phyloP scores from a whole-genome alignment of 2,888 invertebrate species.

The Eledone cirrhosa region DNA sequence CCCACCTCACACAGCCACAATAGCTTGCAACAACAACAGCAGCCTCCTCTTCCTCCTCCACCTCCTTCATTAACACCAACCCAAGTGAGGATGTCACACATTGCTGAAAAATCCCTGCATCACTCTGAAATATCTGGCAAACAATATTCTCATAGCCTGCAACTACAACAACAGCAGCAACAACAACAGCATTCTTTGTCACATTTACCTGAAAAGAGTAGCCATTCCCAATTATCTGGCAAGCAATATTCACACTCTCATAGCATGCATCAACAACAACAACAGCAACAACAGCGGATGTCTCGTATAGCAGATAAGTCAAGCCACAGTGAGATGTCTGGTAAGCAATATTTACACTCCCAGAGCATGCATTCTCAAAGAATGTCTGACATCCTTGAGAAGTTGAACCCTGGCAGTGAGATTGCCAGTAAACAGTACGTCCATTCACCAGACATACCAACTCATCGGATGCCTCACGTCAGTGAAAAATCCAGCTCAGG shows the following conservation, averaged over 20 bases:
- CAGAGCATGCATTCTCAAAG: background rate
- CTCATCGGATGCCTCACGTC: background rate
- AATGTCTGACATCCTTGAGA: slow-evolving; percentile 10
- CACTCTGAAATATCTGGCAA: too few relatives aligned
- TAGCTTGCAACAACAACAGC: too few relatives aligned
- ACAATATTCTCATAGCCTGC: too few relatives aligned
- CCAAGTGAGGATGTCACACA: too few relatives aligned
- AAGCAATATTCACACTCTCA: slow-evolving; percentile 1
- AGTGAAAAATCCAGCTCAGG: background rate
- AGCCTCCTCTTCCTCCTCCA: too few relatives aligned
- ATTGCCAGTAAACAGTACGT: slow-evolving; percentile 11
- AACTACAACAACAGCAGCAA: too few relatives aligned
- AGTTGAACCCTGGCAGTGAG: background rate
- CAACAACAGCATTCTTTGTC: slow-evolving; percentile 10
- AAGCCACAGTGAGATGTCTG: slow-evolving; percentile 20
- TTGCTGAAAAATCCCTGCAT: too few relatives aligned
- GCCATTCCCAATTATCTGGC: background rate
- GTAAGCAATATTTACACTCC: background rate
- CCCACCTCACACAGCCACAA: background rate
- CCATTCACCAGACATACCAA: background rate
- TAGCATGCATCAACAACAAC: background rate
- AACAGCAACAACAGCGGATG: slow-evolving; percentile 7
- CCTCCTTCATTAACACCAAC: too few relatives aligned
- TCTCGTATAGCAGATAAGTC: slow-evolving; percentile 7
- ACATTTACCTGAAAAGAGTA: background rate